phyloP scores from a whole-genome alignment of 2,888 invertebrate genomes.

The Acronicta alni region DNA sequence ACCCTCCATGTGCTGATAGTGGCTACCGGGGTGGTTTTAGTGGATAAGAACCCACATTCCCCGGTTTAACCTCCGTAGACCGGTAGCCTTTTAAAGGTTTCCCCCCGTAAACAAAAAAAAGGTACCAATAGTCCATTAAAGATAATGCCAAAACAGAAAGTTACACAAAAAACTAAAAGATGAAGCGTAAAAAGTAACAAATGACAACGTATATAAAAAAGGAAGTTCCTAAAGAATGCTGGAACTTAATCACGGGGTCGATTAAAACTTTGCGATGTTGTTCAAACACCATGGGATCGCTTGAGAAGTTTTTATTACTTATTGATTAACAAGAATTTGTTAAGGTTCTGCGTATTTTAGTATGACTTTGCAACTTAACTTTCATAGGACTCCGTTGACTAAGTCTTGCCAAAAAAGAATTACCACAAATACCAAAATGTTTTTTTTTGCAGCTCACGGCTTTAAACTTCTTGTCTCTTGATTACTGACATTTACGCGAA shows the following conservation, averaged over 20 bases:
- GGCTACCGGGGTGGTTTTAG: no score
- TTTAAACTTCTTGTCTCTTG: no score
- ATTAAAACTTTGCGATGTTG: slow-evolving; percentile 56
- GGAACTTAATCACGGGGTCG: slow-evolving; percentile 53
- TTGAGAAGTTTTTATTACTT: slow-evolving; percentile 48
- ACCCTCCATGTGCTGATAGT: no score
- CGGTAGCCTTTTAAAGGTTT: no score
- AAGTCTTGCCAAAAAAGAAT: no score
- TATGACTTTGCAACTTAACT: neutral
- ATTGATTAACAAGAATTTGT: slow-evolving; percentile 49
- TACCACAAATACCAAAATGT: no score
- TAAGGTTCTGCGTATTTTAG: slow-evolving; percentile 5
- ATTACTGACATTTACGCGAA: no score
- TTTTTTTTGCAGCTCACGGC: no score
- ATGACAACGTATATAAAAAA: slow-evolving; percentile 53
- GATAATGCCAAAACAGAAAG: slow-evolving; percentile 32
- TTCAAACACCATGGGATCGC: slow-evolving; percentile 46
- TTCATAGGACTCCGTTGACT: no score
- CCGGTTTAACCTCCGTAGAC: no score
- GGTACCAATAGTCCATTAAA: neutral
- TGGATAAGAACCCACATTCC: no score
- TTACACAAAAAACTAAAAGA: slow-evolving; percentile 30
- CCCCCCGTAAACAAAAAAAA: no score
- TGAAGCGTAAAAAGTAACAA: slow-evolving; percentile 55
- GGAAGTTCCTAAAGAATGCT: slow-evolving; percentile 39